A percentile compares a stretch with the other conserved stretches of the same genome.
Conservation (phyloP, 2,888 invertebrate genomes). For the Coecobrya sp. region DNA sequence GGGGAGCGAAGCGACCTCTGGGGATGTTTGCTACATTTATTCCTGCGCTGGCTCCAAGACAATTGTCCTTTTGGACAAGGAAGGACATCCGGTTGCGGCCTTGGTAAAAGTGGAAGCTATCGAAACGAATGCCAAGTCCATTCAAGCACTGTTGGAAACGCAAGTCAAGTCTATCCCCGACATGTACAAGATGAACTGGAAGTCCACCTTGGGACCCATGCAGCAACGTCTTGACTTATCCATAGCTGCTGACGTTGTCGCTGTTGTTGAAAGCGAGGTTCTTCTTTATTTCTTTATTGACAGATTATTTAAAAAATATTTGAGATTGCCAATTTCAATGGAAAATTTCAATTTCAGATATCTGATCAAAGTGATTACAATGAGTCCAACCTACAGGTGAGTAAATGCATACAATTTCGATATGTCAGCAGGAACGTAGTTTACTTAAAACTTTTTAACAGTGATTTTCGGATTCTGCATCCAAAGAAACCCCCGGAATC, state of each 20-base stretch:
- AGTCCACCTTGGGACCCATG: slow-evolving; percentile 35
- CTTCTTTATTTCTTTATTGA: no score
- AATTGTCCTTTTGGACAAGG: slow-evolving; percentile 2
- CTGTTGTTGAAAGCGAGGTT: background rate
- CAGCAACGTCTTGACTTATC: background rate
- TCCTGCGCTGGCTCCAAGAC: background rate
- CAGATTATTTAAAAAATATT: no score
- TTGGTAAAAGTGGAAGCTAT: slow-evolving; percentile 52
- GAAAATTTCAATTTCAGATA: no score
- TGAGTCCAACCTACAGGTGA: background rate
- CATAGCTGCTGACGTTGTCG: background rate
- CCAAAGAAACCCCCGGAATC: no score
- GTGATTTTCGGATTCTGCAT: no score
- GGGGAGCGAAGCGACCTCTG: background rate
- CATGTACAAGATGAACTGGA: slow-evolving; percentile 67
- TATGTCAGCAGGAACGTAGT: no score
- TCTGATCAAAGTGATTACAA: slow-evolving; percentile 16
- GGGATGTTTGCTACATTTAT: slow-evolving; percentile 46
- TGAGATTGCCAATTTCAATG: no score
- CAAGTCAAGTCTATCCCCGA: slow-evolving; percentile 67
- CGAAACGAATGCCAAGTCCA: slow-evolving; percentile 50
- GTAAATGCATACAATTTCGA: no score
- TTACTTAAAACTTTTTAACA: no score
- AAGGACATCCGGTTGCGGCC: background rate
- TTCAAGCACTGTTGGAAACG: slow-evolving; percentile 56